Conservation (phyloP, 2,888 invertebrate genomes). For the Cephus pulcher region DNA sequence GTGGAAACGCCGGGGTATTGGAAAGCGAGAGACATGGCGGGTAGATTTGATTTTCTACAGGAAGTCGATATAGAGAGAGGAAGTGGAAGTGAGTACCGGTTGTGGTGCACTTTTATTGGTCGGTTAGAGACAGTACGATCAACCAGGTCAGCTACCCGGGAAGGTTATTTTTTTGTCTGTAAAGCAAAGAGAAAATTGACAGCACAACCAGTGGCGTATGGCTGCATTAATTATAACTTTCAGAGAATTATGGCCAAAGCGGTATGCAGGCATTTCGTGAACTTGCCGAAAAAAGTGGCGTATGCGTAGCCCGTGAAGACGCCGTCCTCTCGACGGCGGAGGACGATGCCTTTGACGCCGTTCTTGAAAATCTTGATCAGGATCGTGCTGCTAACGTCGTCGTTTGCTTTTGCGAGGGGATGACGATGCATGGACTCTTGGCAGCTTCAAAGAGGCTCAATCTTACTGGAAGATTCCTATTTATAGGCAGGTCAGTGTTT, state of each 20-base stretch:
- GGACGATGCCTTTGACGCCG: constrained; percentile 70
- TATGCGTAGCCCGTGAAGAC: constrained; percentile 80
- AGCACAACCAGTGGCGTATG: neutral
- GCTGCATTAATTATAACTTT: constrained; percentile 31
- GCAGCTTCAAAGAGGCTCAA: constrained; percentile 72
- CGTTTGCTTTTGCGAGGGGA: constrained; percentile 85
- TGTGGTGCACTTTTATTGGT: constrained; percentile 61
- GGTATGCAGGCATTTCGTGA: constrained; percentile 82
- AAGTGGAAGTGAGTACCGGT: neutral
- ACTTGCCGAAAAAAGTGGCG: constrained; percentile 74
- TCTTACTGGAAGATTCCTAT: constrained; percentile 72
- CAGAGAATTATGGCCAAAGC: constrained; percentile 83
- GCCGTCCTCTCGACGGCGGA: constrained; percentile 73
- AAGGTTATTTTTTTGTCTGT: neutral
- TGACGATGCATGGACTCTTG: constrained; percentile 76
- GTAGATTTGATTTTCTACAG: neutral
- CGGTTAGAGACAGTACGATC: constrained; percentile 21
- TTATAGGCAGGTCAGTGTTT: constrained; percentile 74
- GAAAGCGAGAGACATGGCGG: neutral
- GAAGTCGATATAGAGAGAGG: neutral
- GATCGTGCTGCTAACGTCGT: constrained; percentile 73
- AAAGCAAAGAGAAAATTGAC: neutral
- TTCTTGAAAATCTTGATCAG: constrained; percentile 70
- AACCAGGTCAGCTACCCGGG: neutral
- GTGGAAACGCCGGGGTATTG: neutral